These are phyloP conservation scores for Etheostoma perlongum DNA, from an alignment of 2,797 vertebrate genomes.

Conservation along the genomic window DNA sequence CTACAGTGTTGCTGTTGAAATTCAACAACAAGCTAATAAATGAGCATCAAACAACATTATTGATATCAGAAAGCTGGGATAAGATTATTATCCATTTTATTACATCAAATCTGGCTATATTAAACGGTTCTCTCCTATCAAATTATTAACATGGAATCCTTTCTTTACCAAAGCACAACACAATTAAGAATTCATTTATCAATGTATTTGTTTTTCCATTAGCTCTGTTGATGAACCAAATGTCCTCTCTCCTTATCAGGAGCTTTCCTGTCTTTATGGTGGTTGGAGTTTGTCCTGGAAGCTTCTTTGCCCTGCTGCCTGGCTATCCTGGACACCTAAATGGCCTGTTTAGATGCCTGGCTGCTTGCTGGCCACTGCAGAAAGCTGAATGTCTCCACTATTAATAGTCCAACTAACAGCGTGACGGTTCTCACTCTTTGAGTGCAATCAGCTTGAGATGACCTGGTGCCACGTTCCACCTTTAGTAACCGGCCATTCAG, in stretches of 20 bases:
- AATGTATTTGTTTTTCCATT: neutral
- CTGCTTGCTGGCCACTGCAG: slow-evolving; percentile 44
- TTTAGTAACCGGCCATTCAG: slow-evolving; percentile 37
- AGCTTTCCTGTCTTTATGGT: slow-evolving; percentile 1
- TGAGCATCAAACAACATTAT: neutral
- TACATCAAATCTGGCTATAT: neutral
- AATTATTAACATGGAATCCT: neutral
- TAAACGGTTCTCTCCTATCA: neutral
- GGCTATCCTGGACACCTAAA: slow-evolving; percentile 35
- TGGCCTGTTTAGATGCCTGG: slow-evolving; percentile 54
- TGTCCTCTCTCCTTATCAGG: neutral
- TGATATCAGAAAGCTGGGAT: neutral
- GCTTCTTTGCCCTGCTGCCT: slow-evolving; percentile 31
- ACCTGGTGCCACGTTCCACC: slow-evolving; percentile 51
- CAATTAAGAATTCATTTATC: neutral
- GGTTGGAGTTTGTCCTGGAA: slow-evolving; percentile 16
- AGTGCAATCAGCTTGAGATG: slow-evolving; percentile 63
- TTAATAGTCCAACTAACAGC: slow-evolving; percentile 73
- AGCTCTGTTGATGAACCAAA: slow-evolving; percentile 7
- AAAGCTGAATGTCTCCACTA: slow-evolving; percentile 66
- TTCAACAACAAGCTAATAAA: neutral
- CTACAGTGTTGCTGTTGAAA: neutral
- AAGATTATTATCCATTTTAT: neutral
- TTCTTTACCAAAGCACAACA: neutral
- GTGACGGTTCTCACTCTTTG: slow-evolving; percentile 62